Base-by-base conservation (phyloP, 2,888 invertebrate genomes). In the Cheilosia impressa region DNA sequence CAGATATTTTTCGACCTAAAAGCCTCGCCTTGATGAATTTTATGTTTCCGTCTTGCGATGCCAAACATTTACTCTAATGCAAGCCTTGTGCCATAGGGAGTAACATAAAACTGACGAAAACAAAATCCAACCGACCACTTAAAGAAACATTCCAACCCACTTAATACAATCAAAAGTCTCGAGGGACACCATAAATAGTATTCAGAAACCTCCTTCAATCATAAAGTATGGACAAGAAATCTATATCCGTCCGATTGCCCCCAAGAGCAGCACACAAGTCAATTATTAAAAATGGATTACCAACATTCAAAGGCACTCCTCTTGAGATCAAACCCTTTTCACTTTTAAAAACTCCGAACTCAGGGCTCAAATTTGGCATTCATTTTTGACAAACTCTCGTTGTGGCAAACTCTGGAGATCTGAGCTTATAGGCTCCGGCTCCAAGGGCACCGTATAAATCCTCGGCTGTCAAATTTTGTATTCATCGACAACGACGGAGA, bases 381-480 rank as follows among this genome's bases (percentile, higher is more conserved):
- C 53, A 57, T 63, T 52, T 79, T 75, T 50, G 55, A 63, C 47
- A 72, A 52, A 45, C 38, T 47, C 34, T 15, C 53, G 10, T 2
- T 34, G 9, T 9, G 9, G 9, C 34, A 34, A 34, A 10, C 38
- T 38, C 13, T 1, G 2, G 13, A 34, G 17, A 22, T 31, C 22
- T 41, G 52, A 43, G 53, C 57, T 45, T 52, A 66, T 52, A 55
- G 65, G 34, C 47, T 10, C 57, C 41, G 57, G 66, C 75, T 80
- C 60, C 41, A 50, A 66, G 80, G 73, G 65, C 65, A 63, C 38
- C 77, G 87, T 73, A 88, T 88, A 88, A 88, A 88, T 88, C 87
- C 87, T 78, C 72, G 75, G 75, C 87, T 88, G 88, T 88, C 88
- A 88, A 87, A 88, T 87, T 88, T 88, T 68, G 81, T 88, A 88